Base-by-base conservation (phyloP, 1,140 invertebrate genomes). In the Hydropsyche tenuis region DNA sequence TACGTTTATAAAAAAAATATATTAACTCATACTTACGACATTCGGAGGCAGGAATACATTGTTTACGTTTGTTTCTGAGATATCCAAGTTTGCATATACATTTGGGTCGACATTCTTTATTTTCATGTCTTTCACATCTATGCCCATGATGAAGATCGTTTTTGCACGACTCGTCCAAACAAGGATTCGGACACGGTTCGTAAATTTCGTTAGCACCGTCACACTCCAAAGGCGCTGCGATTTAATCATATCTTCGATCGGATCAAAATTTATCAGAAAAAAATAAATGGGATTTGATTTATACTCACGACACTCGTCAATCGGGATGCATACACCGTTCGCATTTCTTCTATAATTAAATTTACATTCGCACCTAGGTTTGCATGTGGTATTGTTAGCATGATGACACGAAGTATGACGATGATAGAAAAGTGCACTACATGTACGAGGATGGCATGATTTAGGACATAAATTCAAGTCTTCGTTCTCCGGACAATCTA, bases 361-460 rank as follows among this genome's bases (percentile, higher is more conserved):
- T 60, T 60, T 60, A 60, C 56, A 60, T 60, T 60, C 56, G 23
- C 56, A 60, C 2, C 18, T 20, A 7, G 56, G 56, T 60, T 60
- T 60, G 22, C 56, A 60, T 60, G 18, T 23, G 23, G 18, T 9
- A 22, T 22, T 1, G 0, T 22, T 7, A 2, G 20, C 9, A 25
- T 60, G 56, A 1, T 25, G n/a, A n/a, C n/a, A n/a, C n/a, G n/a
- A 22, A 14, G 1, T 14, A 25, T 18, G 56, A 60, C 56, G 22
- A 12, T 25, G 18, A 7, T 22, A 7, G 1, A 3, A 3, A 60
- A 22, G 23, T 60, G 56, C 22, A 25, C 1, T 0, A 23, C 56
- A 60, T 6, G 56, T 60, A 12, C 23, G 20, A 60, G 56, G 56
- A 60, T 1, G 20, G 22, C 56, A 60, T 9, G 20, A 12, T 25